A percentile compares a stretch with the other conserved stretches of the same genome.
These are phyloP conservation scores for Mallotus villosus DNA, from an alignment of 2,797 vertebrate species.

Conservation along the genomic window DNA sequence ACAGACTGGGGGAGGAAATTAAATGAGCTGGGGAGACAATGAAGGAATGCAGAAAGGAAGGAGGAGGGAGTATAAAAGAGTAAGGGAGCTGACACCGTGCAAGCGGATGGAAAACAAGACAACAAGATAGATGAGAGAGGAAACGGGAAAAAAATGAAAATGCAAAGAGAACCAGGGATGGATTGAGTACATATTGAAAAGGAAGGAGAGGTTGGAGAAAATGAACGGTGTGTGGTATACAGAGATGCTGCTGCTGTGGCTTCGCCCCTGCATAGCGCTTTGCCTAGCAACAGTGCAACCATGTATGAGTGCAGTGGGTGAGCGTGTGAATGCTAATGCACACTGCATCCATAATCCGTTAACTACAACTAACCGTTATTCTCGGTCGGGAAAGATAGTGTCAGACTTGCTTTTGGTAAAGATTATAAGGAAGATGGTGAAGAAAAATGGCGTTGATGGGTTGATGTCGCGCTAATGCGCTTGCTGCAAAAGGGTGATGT, in stretches of 20 bases:
- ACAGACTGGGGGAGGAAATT: conserved; percentile 21
- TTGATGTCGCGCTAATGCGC: conserved; percentile 3
- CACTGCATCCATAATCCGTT: conserved; percentile 48
- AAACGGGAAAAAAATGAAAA: not conserved
- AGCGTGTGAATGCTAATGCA: conserved; percentile 53
- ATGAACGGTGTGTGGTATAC: not conserved
- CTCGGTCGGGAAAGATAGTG: conserved; percentile 33
- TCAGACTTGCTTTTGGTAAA: not conserved
- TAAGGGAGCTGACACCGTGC: conserved; percentile 15
- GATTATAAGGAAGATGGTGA: conserved; percentile 23
- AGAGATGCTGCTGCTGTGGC: conserved; percentile 15
- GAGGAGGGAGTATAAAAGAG: conserved; percentile 12
- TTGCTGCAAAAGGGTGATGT: conserved; percentile 66
- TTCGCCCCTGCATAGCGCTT: conserved; percentile 34
- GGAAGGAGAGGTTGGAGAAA: conserved; percentile 27
- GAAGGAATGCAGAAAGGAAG: conserved; percentile 32
- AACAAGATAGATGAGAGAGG: conserved; percentile 29
- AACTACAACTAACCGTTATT: conserved; percentile 12
- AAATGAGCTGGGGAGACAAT: conserved; percentile 30
- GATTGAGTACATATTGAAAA: conserved; percentile 12
- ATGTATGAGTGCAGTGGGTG: conserved; percentile 40
- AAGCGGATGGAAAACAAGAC: conserved; percentile 31
- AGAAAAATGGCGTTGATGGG: conserved; percentile 22
- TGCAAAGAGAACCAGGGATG: conserved; percentile 13
- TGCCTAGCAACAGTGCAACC: conserved; percentile 63